Evolutionary conservation across 2,888 invertebrate genomes (phyloP).

Genomic region (Cistogaster globosa): DNA sequence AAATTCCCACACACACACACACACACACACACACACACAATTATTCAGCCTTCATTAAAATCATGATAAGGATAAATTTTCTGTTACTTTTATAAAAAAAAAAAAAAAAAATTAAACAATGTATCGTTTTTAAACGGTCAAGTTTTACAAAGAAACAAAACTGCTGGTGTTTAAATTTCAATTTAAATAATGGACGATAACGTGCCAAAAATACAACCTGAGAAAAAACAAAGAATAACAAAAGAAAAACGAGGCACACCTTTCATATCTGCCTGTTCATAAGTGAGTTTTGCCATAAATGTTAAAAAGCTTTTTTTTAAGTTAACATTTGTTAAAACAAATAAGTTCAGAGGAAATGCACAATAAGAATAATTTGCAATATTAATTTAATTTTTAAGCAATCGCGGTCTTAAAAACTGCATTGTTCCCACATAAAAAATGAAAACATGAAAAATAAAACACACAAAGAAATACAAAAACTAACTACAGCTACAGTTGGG

Average conservation of each 20-base stretch:
- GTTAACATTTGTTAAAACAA: constrained; percentile 17
- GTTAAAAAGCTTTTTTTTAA: background rate
- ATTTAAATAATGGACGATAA: constrained; percentile 25
- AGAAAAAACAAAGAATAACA: constrained; percentile 5
- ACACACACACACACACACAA: background rate
- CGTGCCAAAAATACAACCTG: background rate
- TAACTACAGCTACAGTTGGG: background rate
- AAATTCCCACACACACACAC: constrained; percentile 44
- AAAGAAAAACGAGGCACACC: constrained; percentile 43
- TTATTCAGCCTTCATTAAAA: constrained; percentile 31
- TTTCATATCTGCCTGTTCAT: background rate
- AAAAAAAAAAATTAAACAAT: constrained; percentile 34
- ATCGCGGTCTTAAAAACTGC: background rate
- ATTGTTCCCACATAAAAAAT: constrained; percentile 8
- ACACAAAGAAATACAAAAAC: background rate
- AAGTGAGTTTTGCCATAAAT: constrained; percentile 2
- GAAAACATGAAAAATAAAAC: background rate
- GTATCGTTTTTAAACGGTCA: constrained; percentile 53
- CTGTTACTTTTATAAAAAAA: constrained; percentile 45
- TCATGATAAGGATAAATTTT: constrained; percentile 55
- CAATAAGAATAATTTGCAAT: constrained; percentile 17
- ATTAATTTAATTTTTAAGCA: background rate
- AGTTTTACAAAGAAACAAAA: constrained; percentile 41
- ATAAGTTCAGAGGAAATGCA: background rate
- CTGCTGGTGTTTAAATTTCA: constrained; percentile 54